phyloP scores from a whole-genome alignment of 2,888 invertebrate genomes.

The Agrilus mali region DNA sequence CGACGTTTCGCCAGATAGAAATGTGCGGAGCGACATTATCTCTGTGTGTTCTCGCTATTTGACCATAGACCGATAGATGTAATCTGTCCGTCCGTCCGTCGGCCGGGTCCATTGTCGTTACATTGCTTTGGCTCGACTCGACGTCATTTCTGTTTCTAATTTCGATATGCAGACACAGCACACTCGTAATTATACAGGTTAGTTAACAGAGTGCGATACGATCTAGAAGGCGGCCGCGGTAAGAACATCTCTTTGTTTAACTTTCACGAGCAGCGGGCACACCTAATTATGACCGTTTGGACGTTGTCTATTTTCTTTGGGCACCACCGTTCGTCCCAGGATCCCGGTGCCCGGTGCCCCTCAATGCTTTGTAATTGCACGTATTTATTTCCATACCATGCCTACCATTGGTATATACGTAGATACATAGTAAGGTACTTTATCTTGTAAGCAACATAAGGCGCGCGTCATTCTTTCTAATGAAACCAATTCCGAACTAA shows the following conservation, averaged over 20 bases:
- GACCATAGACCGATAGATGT: too few relatives aligned
- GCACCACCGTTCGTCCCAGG: conserved; percentile 1
- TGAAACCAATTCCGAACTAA: too few relatives aligned
- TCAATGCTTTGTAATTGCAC: background rate
- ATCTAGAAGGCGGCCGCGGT: conserved; percentile 12
- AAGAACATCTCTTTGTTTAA: conserved; percentile 12
- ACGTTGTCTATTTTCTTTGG: conserved; percentile 6
- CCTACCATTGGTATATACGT: background rate
- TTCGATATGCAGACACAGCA: conserved; percentile 10
- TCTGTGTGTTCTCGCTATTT: too few relatives aligned
- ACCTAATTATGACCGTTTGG: conserved; percentile 12
- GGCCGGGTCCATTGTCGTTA: too few relatives aligned
- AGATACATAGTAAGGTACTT: too few relatives aligned
- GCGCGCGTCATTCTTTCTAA: too few relatives aligned
- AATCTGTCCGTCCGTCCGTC: too few relatives aligned
- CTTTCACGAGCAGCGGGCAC: conserved; percentile 16
- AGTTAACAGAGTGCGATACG: conserved; percentile 12
- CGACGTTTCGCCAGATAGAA: too few relatives aligned
- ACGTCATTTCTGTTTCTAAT: conserved; percentile 2
- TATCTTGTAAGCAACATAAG: too few relatives aligned
- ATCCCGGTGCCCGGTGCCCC: background rate
- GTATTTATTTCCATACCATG: conserved; percentile 1
- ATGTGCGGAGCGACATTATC: too few relatives aligned
- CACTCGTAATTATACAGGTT: conserved; percentile 10
- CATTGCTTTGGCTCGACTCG: too few relatives aligned